Evolutionary conservation across 2,113 vertebrate genomes (phyloP).

Genomic region (Progne subis): DNA sequence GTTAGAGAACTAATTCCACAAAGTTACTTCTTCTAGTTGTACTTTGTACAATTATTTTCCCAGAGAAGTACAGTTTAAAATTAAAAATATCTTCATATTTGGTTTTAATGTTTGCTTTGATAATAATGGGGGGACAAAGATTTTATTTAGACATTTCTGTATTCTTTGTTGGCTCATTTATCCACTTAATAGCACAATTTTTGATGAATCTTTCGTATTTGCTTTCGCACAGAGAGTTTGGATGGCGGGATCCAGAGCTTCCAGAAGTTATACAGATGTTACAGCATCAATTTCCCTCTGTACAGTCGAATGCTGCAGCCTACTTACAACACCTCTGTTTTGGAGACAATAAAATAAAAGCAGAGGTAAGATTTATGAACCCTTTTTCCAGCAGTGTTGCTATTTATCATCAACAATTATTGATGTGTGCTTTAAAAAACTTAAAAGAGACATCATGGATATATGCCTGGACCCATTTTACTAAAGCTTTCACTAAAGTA

Average conservation of each 20-base stretch:
- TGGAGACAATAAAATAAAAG: slow-evolving; percentile 99
- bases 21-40: neutral
- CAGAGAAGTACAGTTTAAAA: neutral
- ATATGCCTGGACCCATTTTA: neutral
- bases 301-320: slow-evolving; percentile 98
- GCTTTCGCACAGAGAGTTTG: slow-evolving; percentile 87
- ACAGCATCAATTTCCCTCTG: slow-evolving; percentile 97
- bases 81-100: neutral
- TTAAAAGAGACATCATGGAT: neutral
- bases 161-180: neutral
- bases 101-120: neutral
- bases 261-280: slow-evolving; percentile 99
- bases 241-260: slow-evolving; percentile 98
- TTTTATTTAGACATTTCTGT: neutral
- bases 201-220: slow-evolving; percentile 21
- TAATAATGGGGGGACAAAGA: neutral
- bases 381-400: neutral
- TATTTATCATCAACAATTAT: neutral
- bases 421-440: neutral
- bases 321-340: slow-evolving; percentile 99
- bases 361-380: slow-evolving; percentile 83
- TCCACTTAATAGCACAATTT: neutral
- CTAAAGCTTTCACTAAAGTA: neutral
- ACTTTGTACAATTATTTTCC: neutral
- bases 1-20: neutral